These are phyloP conservation scores for Lindbergichthys nudifrons DNA, from an alignment of 2,797 vertebrate species.

Conservation along the genomic window DNA sequence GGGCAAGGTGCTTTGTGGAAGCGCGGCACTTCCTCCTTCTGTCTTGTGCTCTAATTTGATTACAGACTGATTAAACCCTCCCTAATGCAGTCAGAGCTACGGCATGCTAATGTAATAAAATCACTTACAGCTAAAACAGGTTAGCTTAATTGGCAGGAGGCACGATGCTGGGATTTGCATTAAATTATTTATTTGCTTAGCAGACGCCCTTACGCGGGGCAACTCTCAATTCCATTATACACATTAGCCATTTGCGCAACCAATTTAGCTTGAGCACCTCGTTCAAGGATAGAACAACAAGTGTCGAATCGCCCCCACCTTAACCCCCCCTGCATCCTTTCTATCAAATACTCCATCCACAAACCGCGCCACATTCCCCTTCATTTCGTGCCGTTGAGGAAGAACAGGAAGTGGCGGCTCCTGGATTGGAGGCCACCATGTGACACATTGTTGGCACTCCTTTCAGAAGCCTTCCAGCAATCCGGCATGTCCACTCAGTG, in stretches of 20 bases:
- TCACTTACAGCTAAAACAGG: slow-evolving; percentile 88
- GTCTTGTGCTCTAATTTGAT: slow-evolving; percentile 85
- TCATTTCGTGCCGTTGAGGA: slow-evolving; percentile 35
- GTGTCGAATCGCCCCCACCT: slow-evolving; percentile 39
- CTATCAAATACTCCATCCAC: background rate
- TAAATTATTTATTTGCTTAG: slow-evolving; percentile 88
- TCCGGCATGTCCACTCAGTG: slow-evolving; percentile 41
- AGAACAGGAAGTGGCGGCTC: slow-evolving; percentile 50
- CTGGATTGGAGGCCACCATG: background rate
- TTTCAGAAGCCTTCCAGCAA: slow-evolving; percentile 5
- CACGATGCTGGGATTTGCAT: slow-evolving; percentile 85
- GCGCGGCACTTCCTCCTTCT: slow-evolving; percentile 79
- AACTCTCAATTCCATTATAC: slow-evolving; percentile 84
- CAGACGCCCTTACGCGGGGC: slow-evolving; percentile 80
- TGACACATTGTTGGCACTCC: slow-evolving; percentile 10
- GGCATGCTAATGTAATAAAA: slow-evolving; percentile 88
- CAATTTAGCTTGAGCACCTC: slow-evolving; percentile 80
- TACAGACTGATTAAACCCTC: slow-evolving; percentile 86
- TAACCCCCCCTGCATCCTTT: background rate
- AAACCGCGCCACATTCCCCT: slow-evolving; percentile 23
- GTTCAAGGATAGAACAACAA: slow-evolving; percentile 81
- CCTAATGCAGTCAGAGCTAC: slow-evolving; percentile 87
- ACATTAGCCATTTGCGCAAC: slow-evolving; percentile 82
- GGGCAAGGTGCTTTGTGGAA: slow-evolving; percentile 78
- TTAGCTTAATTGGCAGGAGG: slow-evolving; percentile 88